These are phyloP conservation scores for Polyodon spathula DNA, from an alignment of 2,113 vertebrate species.

Conservation along the genomic window DNA sequence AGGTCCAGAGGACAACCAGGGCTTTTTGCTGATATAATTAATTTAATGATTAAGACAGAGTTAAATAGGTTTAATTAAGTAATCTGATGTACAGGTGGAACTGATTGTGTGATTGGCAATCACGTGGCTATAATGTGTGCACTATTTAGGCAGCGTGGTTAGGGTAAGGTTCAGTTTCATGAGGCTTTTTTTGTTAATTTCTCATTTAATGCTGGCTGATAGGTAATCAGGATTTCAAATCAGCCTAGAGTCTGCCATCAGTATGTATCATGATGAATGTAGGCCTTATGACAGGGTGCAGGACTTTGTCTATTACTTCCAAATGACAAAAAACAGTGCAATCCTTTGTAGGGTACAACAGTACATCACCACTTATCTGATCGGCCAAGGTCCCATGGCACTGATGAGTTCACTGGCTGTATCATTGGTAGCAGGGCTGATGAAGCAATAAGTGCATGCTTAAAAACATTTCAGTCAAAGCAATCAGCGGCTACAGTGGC, in stretches of 20 bases:
- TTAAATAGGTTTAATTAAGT: too few relatives aligned
- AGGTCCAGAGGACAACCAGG: too few relatives aligned
- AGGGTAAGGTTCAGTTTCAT: too few relatives aligned
- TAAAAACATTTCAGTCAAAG: not conserved
- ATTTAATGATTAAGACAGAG: too few relatives aligned
- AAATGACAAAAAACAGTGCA: slow-evolving; percentile 3
- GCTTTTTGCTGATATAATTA: too few relatives aligned
- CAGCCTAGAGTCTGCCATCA: slow-evolving; percentile 44
- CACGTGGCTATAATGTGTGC: too few relatives aligned
- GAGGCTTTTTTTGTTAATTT: slow-evolving; percentile 42
- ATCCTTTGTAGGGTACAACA: not conserved
- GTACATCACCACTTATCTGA: not conserved
- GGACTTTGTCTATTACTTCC: slow-evolving; percentile 16
- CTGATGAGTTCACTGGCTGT: not conserved
- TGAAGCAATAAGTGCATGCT: not conserved
- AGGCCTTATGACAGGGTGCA: slow-evolving; percentile 46
- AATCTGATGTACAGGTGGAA: too few relatives aligned
- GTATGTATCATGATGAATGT: slow-evolving; percentile 54
- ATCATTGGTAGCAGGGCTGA: not conserved
- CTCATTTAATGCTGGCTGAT: slow-evolving; percentile 50
- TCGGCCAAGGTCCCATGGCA: not conserved
- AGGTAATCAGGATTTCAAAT: slow-evolving; percentile 49
- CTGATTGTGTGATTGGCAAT: too few relatives aligned
- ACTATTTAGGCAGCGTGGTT: too few relatives aligned
- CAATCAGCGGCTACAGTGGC: not conserved